Evolutionary conservation across 2,888 invertebrate genomes (phyloP), one percentile per base, ranked within the genome.

Genomic region (Clunio marinus): DNA sequence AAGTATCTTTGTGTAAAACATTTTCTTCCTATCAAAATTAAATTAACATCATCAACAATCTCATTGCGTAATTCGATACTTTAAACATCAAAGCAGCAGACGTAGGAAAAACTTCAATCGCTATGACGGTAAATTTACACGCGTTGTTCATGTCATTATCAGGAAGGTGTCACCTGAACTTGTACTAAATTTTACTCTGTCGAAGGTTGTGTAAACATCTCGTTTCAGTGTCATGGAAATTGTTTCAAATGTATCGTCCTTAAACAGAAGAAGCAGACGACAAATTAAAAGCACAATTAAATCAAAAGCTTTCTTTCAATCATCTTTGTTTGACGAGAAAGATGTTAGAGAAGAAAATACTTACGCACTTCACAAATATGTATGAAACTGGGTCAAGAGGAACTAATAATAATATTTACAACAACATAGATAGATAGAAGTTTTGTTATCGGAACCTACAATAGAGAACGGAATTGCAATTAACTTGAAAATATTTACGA

Each of bases 371-470:
- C n/a, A n/a, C n/a, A n/a, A n/a, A n/a, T n/a, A n/a, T n/a, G n/a
- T n/a, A n/a, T n/a, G 27, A 66, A 66, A 66, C 25, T 66, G 24
- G 28, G 66, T 66, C 66, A 66, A 66, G 66, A 55, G 35, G 66
- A 66, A 66, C 51, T 55, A 27, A 66, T 32, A 55, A 66, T 66
- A n/a, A n/a, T n/a, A n/a, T n/a, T n/a, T n/a, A 57, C 57, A 24
- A 57, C 13, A 57, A 17, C 17, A 8, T 32, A 32, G 5, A 32
- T 7, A 32, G 32, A 4, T 32, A 32, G 17, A 55, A n/a, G 17
- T 32, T 51, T 1, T 63, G 10, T 66, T 66, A 66, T 51, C 66
- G 20, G 35, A 37, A 35, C 25, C 13, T 27, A 63, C 45, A 22
- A 57, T 57, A n/a, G 27, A 27, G 15, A 32, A 41, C 25, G 62